phyloP scores from a whole-genome alignment of 2,888 invertebrate genomes.

The Cheilosia pagana region DNA sequence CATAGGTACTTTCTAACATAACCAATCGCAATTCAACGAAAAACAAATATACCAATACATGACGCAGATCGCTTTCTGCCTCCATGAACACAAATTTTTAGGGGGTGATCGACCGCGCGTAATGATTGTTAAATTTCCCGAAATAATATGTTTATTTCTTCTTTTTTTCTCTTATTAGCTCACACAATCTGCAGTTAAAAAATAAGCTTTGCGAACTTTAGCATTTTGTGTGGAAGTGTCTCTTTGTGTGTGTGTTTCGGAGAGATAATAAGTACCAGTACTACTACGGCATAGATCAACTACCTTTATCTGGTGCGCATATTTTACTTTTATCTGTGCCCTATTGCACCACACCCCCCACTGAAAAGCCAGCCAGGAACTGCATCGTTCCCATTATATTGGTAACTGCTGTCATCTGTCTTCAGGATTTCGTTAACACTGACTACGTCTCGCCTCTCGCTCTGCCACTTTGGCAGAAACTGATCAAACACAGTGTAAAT shows the following conservation, averaged over 20 bases:
- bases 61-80: conserved; percentile 39
- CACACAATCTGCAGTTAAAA: conserved; percentile 67
- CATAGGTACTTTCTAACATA: too few species aligned
- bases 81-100: conserved; percentile 52
- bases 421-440: conserved; percentile 34
- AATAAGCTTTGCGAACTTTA: conserved; percentile 44
- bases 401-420: conserved; percentile 68
- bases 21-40: too few species aligned
- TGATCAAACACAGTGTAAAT: conserved; percentile 61
- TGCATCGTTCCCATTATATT: conserved; percentile 53
- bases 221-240: neutral
- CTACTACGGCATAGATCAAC: conserved; percentile 62
- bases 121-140: conserved; percentile 71
- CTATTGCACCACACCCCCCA: conserved; percentile 24
- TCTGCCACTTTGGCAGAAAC: neutral
- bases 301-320: conserved; percentile 65
- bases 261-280: conserved; percentile 9
- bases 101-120: conserved; percentile 71
- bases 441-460: conserved; percentile 1
- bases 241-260: neutral
- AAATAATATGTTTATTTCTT: conserved; percentile 55
- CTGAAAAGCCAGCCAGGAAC: conserved; percentile 39
- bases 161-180: conserved; percentile 39
- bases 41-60: too few species aligned
- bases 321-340: conserved; percentile 38